These are phyloP conservation scores for Leptinotarsa rubiginosa DNA, from an alignment of 2,888 invertebrate species.

Conservation along the genomic window DNA sequence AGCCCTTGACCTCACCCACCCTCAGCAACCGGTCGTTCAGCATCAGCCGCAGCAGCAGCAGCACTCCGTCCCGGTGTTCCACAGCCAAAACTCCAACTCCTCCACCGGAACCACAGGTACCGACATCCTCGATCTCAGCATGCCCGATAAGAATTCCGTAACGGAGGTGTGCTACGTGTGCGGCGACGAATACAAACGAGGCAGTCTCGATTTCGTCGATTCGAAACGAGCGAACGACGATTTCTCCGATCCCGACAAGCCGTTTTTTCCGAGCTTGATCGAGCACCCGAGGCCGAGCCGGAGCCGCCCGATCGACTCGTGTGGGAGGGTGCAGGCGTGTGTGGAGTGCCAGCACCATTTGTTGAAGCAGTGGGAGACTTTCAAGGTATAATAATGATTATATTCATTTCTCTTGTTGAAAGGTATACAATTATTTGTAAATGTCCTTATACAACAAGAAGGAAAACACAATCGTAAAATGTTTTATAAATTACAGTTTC, in stretches of 20 bases:
- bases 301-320: constrained; percentile 87
- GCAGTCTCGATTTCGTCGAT: constrained; percentile 79
- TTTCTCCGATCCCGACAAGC: constrained; percentile 60
- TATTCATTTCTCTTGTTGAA: too few species aligned
- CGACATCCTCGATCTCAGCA: constrained; percentile 88
- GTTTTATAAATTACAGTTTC: too few species aligned
- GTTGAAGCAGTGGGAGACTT: constrained; percentile 88
- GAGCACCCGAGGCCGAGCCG: constrained; percentile 87
- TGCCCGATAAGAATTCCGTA: constrained; percentile 92
- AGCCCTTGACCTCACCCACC: constrained; percentile 72
- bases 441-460: too few species aligned
- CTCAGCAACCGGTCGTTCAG: constrained; percentile 51
- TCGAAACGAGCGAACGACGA: constrained; percentile 69
- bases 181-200: constrained; percentile 87
- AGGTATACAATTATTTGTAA: too few species aligned
- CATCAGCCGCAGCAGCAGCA: constrained; percentile 23
- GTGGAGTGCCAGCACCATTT: constrained; percentile 87
- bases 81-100: constrained; percentile 65
- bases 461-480: too few species aligned
- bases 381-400: constrained; percentile 50
- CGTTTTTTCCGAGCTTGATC: constrained; percentile 67
- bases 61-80: constrained; percentile 54
- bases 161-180: constrained; percentile 93
- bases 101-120: constrained; percentile 74
- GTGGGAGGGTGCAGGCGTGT: constrained; percentile 82